Evolutionary conservation across 2,888 invertebrate genomes (phyloP).

Genomic region (Drosophila stalkeri): DNA sequence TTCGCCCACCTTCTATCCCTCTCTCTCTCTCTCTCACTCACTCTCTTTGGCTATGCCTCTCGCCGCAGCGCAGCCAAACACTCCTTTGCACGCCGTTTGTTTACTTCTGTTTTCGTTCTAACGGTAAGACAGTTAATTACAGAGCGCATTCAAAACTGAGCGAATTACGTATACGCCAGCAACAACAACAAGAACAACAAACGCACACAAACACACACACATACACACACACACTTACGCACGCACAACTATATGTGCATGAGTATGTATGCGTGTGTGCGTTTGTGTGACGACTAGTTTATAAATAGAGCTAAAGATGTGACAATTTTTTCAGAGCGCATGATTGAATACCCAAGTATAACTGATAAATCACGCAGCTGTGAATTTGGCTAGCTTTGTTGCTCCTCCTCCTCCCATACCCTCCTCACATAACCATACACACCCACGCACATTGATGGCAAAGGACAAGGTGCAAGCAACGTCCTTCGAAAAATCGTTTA

Average conservation of each 20-base stretch:
- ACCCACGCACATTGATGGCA: neutral
- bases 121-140: constrained; percentile 44
- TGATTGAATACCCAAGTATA: constrained; percentile 53
- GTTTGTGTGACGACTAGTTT: constrained; percentile 50
- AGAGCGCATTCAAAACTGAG: constrained; percentile 24
- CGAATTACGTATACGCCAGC: constrained; percentile 47
- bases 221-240: neutral
- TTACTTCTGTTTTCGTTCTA: constrained; percentile 25
- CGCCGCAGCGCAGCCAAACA: neutral
- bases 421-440: constrained; percentile 1
- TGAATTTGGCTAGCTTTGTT: constrained; percentile 12
- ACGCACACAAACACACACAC: too few relatives aligned
- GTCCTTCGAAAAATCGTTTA: constrained; percentile 34
- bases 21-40: too few relatives aligned
- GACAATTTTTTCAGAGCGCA: constrained; percentile 51
- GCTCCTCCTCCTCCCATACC: constrained; percentile 5
- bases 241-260: neutral
- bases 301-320: constrained; percentile 59
- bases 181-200: neutral
- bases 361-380: constrained; percentile 48
- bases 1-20: neutral
- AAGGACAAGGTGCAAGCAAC: constrained; percentile 16
- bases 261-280: constrained; percentile 5
- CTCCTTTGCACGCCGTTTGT: constrained; percentile 29
- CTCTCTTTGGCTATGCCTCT: neutral